These are phyloP conservation scores for Hippopotamyrus pictus DNA, from an alignment of 2,797 vertebrate species.

Conservation along the genomic window DNA sequence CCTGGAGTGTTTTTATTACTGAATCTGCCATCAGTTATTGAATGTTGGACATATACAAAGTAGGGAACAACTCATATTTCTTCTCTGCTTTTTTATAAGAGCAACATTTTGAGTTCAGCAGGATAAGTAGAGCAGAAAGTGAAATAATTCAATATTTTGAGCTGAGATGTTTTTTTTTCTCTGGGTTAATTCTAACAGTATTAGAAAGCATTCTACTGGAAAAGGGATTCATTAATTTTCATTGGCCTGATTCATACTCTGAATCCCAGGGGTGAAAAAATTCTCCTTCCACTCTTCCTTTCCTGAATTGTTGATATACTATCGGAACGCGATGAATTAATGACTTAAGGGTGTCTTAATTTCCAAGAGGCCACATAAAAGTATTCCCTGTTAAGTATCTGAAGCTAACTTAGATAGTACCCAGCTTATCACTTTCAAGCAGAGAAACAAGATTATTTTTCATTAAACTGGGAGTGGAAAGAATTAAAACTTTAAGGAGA, in stretches of 20 bases:
- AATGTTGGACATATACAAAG: neutral
- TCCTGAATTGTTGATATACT: neutral
- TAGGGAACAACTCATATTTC: neutral
- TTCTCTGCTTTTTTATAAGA: neutral
- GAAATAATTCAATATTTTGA: conserved; percentile 6
- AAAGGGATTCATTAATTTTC: conserved; percentile 8
- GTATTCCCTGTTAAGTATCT: neutral
- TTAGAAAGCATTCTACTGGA: conserved; percentile 7
- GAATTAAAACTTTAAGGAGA: neutral
- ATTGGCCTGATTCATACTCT: neutral
- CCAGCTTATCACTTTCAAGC: neutral
- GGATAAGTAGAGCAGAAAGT: conserved; percentile 8
- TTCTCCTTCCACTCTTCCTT: neutral
- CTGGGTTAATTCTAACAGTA: neutral
- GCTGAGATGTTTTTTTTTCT: neutral
- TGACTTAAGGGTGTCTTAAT: conserved; percentile 11
- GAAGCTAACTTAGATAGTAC: neutral
- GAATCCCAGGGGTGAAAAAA: conserved; percentile 10
- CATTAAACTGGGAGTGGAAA: neutral
- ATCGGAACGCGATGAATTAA: conserved; percentile 2
- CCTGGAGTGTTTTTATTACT: neutral
- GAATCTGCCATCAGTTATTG: neutral
- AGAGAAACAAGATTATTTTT: neutral
- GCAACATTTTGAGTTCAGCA: neutral
- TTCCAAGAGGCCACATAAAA: neutral